phyloP scores from a whole-genome alignment of 2,113 vertebrate species.

The Cryptomyrus ogoouensis region DNA sequence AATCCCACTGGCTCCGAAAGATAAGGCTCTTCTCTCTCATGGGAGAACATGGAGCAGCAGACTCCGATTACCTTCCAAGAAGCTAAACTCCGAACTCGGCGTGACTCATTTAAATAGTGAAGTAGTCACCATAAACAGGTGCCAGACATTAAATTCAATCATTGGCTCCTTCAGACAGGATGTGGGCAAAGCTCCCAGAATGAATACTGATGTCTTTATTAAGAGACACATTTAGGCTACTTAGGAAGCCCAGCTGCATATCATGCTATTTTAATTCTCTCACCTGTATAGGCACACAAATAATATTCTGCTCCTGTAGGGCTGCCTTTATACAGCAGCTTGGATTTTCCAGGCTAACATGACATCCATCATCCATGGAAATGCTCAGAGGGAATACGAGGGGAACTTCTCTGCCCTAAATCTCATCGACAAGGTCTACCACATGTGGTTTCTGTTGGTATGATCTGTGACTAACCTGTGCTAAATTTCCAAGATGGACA shows the following conservation, averaged over 20 bases:
- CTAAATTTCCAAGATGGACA: not conserved
- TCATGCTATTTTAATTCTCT: not conserved
- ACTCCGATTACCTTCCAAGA: not conserved
- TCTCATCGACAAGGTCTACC: not conserved
- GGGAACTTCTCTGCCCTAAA: not conserved
- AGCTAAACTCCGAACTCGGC: not conserved
- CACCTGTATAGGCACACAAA: not conserved
- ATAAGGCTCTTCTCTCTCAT: not conserved
- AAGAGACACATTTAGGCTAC: slow-evolving; percentile 57
- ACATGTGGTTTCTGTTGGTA: not conserved
- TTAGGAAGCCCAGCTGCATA: slow-evolving; percentile 26
- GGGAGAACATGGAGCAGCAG: too few relatives aligned
- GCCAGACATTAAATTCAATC: slow-evolving; percentile 42
- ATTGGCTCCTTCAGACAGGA: slow-evolving; percentile 45
- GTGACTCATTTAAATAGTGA: not conserved
- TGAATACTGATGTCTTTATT: slow-evolving; percentile 54
- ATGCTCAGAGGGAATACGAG: not conserved
- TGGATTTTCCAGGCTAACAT: not conserved
- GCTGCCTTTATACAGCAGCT: not conserved
- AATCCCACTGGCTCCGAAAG: not conserved
- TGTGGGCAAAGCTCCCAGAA: slow-evolving; percentile 46
- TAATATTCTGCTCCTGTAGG: not conserved
- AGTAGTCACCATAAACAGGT: not conserved
- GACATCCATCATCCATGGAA: not conserved
- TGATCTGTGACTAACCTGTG: not conserved